Evolutionary conservation across 2,113 vertebrate species (phyloP).

Genomic region (Oenanthe melanoleuca): DNA sequence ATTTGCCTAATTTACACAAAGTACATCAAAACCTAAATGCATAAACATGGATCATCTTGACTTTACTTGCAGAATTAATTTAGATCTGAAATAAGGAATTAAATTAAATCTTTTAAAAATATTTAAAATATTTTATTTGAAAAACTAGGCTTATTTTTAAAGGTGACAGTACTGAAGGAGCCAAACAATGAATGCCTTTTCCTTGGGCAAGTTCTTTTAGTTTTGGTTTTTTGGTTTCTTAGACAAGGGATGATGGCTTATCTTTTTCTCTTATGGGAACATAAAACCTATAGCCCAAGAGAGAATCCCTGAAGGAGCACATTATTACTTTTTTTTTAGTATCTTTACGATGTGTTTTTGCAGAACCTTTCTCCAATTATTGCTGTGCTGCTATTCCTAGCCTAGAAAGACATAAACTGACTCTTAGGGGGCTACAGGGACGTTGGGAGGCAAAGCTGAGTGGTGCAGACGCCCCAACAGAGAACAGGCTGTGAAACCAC

Average conservation of each 20-base stretch:
- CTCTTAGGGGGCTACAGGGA: background rate
- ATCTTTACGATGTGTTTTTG: background rate
- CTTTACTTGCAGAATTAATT: background rate
- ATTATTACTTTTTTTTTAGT: background rate
- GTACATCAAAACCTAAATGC: background rate
- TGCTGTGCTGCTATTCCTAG: background rate
- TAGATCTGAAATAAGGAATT: background rate
- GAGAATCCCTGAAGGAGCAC: background rate
- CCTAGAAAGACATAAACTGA: background rate
- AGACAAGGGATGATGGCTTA: background rate
- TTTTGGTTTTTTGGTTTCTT: background rate
- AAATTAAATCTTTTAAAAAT: too few relatives aligned
- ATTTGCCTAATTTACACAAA: background rate
- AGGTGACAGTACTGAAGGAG: background rate
- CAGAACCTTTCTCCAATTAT: background rate
- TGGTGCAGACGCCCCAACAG: background rate
- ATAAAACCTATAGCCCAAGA: background rate
- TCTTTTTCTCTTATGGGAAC: background rate
- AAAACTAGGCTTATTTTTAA: background rate
- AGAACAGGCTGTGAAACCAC: background rate
- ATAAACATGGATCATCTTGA: background rate
- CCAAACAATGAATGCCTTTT: background rate
- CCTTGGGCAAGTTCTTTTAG: background rate
- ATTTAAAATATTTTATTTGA: background rate
- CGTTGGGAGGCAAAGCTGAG: accelerated